phyloP scores from a whole-genome alignment of 1,140 invertebrate species.

The Drosophila elegans region DNA sequence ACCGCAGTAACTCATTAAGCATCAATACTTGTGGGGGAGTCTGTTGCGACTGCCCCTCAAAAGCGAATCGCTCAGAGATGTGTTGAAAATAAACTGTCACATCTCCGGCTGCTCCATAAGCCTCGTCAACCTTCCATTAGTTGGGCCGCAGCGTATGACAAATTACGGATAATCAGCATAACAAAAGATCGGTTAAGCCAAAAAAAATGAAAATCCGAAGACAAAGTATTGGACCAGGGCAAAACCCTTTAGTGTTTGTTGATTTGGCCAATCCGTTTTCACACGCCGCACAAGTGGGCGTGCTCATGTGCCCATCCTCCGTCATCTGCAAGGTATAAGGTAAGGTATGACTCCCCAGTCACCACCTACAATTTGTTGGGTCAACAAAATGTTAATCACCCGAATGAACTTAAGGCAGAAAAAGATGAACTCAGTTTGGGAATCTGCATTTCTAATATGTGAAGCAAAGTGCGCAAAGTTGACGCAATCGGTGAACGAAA shows the following conservation, averaged over 20 bases:
- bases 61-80: conserved; percentile 33
- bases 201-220: conserved; percentile 33
- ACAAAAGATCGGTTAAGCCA: conserved; percentile 69
- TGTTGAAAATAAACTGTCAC: conserved; percentile 83
- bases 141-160: conserved; percentile 49
- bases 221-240: conserved; percentile 27
- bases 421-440: conserved; percentile 19
- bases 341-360: conserved; percentile 11
- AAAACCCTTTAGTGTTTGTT: conserved; percentile 59
- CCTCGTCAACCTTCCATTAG: conserved; percentile 54
- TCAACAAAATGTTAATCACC: conserved; percentile 70
- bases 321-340: not conserved
- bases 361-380: conserved; percentile 54
- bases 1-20: conserved; percentile 31
- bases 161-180: conserved; percentile 62
- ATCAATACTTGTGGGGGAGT: conserved; percentile 48
- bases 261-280: conserved; percentile 67
- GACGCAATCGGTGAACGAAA: conserved; percentile 55
- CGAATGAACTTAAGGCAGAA: conserved; percentile 40
- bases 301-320: conserved; percentile 12
- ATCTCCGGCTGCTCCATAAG: conserved; percentile 86
- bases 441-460: conserved; percentile 57
- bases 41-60: conserved; percentile 1
- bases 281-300: conserved; percentile 72
- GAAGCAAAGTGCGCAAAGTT: conserved; percentile 68